Evolutionary conservation across 2,113 vertebrate genomes (phyloP), one percentile per base, ranked within the genome.

Genomic region (Percina caprodes): DNA sequence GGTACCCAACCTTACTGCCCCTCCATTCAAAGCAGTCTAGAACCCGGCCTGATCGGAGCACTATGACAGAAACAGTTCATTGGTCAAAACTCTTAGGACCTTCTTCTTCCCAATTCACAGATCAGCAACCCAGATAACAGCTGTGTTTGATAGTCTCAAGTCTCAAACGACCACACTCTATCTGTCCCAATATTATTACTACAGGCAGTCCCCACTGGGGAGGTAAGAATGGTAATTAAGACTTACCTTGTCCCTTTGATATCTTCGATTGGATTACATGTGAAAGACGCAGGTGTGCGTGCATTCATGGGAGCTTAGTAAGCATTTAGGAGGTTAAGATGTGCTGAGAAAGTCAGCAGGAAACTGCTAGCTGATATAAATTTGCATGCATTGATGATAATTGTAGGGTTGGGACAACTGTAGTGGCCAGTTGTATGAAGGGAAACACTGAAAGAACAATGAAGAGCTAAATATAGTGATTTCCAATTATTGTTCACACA

Each of bases 211-310:
- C 67, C 79, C 82, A 60, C 23, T 24, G 42, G 72, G 69, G 73
- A 69, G 54, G 59, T 83, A 87, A 77, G 85, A 81, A 81, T 83
- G 83, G 74, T 80, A 80, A 84, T 81, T 79, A 83, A 79, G 69
- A 60, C 65, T 88, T 82, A 90, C 86, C 84, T 87, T 90, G 87
- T 87, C 84, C 75, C 73, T 81, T 60, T 60, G 74, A 69, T 73
- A 75, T 49, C 74, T 83, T 90, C 90, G 49, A 91, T 86, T 70
- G 65, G 85, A 86, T 90, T 88, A 86, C 62, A 52, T 59, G n/a
- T 89, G 81, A 85, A 89, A 86, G 80, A 80, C 45, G 3, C 62
- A 60, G 52, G 80, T 61, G 60, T 61, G 55, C 6, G 3, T 61
- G 65, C 30, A 21, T 61, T 71, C 71, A 67, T 18, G 4, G 51